Conservation (phyloP, 2,113 vertebrate species). For the Hyperopisus bebe region DNA sequence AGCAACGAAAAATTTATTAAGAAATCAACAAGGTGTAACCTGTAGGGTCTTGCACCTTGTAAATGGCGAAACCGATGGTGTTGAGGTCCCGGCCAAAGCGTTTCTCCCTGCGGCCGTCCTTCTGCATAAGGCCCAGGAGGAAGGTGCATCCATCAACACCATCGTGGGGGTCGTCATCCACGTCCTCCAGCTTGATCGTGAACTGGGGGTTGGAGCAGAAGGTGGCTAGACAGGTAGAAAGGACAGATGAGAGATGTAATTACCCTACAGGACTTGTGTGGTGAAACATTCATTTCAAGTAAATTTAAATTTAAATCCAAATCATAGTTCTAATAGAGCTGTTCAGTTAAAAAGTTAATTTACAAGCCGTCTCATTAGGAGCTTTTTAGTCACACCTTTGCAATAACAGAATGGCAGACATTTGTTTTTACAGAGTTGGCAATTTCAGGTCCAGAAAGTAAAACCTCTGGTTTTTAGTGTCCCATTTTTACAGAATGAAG, state of each 20-base stretch:
- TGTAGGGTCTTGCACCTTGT: constrained; percentile 39
- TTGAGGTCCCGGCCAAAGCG: constrained; percentile 51
- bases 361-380: no score
- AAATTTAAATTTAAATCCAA: no score
- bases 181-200: constrained; percentile 44
- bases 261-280: background rate
- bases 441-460: no score
- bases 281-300: background rate
- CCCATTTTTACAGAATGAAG: background rate
- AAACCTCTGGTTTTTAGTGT: no score
- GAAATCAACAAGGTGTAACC: background rate
- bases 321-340: no score
- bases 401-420: no score
- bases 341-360: no score
- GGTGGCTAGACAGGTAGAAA: constrained; percentile 38
- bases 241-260: constrained; percentile 20
- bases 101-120: constrained; percentile 46
- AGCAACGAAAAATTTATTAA: background rate
- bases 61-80: constrained; percentile 55
- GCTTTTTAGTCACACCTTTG: no score
- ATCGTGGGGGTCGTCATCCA: constrained; percentile 47
- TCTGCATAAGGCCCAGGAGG: constrained; percentile 60
- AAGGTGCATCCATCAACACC: constrained; percentile 46
- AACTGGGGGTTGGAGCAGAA: constrained; percentile 62
- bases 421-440: no score